Base-by-base conservation (phyloP, 1,140 invertebrate genomes). In the Sarcophaga peregrina region DNA sequence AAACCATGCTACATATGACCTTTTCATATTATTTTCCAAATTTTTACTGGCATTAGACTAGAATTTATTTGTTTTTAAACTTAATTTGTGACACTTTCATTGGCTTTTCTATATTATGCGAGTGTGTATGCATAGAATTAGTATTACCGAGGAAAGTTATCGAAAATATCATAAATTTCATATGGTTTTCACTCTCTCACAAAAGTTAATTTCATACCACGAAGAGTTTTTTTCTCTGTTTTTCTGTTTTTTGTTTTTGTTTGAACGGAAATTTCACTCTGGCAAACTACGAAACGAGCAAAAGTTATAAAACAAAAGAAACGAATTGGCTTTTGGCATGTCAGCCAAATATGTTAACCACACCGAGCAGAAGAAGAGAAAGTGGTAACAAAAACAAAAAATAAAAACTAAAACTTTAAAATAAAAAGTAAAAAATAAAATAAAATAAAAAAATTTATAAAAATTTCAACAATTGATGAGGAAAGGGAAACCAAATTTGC, bases 131-230 rank as follows among this genome's bases (percentile, higher is more conserved):
- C 54, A 68, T 20, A 20, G 20, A 17, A 20, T 68, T 68, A 8
- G 5, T 9, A 5, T 68, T 68, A 20, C 20, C 8, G n/a, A 8
- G 8, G 1, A 68, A 68, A 20, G 15, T 20, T 20, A 20, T 68
- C n/a, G 62, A 17, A 68, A 68, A 68, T 68, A 68, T 68, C 62
- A 68, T 68, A 68, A 68, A 68, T 68, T 68, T 68, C 17, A 20
- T 68, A 3, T n/a, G 15, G 17, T 68, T 20, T 68, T 68, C 62
- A 68, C 17, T 68, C 17, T 68, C 62, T 20, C 62, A 20, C n/a
- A 68, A 68, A 68, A 8, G n/a, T 68, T 17, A 68, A 68, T 20
- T 6, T 68, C 9, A 13, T 13, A 13, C 54, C 11, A 13, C 11
- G n/a, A 20, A 68, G n/a, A 3, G 8, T 68, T 68, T 2, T 37